phyloP scores from a whole-genome alignment of 1,140 invertebrate species.

The Cyrtorhinus lividipennis region DNA sequence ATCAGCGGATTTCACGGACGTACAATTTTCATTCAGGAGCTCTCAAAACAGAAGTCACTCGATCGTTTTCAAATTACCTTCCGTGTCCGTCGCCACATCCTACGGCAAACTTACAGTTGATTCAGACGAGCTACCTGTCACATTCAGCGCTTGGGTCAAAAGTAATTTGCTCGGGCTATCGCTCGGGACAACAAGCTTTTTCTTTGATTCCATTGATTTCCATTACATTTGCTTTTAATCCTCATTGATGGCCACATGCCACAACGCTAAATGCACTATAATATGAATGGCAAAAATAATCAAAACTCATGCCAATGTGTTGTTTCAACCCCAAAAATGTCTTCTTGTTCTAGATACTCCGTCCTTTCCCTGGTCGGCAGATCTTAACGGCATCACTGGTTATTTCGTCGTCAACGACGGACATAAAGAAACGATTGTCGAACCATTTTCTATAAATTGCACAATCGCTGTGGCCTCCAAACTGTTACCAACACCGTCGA shows the following conservation, averaged over 20 bases:
- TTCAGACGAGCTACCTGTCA: conserved; percentile 15
- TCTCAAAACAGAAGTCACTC: background rate
- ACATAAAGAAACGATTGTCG: conserved; percentile 10
- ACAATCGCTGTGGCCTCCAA: conserved; percentile 15
- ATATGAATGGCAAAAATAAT: no score
- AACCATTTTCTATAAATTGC: conserved; percentile 18
- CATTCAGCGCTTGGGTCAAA: conserved; percentile 8
- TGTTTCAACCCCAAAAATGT: background rate
- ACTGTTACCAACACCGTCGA: conserved; percentile 10
- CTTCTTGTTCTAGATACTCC: conserved; percentile 7
- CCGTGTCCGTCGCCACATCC: conserved; percentile 10
- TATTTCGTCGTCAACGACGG: background rate
- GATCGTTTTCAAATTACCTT: conserved; percentile 11
- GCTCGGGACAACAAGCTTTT: background rate
- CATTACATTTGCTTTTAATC: no score
- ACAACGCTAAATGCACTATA: no score
- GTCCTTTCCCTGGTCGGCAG: conserved; percentile 11
- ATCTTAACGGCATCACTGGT: conserved; percentile 14
- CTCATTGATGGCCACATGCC: no score
- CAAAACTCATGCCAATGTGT: no score
- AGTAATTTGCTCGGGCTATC: no score
- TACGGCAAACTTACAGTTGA: conserved; percentile 17
- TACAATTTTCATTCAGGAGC: background rate
- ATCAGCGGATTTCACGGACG: conserved; percentile 13
- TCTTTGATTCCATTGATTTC: background rate